Evolutionary conservation across 23 tunicate species (phyloP), one percentile per base, ranked within the genome.

Genomic region (Phallusia fumigata): DNA sequence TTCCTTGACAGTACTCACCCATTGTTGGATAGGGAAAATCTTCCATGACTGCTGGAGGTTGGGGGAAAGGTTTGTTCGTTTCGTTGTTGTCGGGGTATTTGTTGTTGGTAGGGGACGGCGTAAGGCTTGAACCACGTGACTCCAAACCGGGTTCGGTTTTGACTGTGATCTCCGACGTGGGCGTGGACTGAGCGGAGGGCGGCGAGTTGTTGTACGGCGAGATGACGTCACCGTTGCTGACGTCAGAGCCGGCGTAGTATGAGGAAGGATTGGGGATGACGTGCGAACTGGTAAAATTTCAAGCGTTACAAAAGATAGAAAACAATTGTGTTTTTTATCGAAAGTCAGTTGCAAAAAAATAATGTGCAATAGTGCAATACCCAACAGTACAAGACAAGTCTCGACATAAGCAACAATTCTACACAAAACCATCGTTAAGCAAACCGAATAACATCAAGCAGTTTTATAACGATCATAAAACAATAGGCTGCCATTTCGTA

Each of bases 1-100:
- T 40, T 40, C 10, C 47, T 30, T 65, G 6, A 65, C 74, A 26
- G 6, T 11, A 74, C 35, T 74, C 30, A 74, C 77, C 77, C 5
- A 74, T 32, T 8, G 77, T 74, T 19, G 35, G 77, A 33, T 74
- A 74, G 8, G 77, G 77, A 21, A 74, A 74, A 31, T 74, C 77
- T 32, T 33, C 40, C 69, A 58, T 58, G 18, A 51, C 18, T 13
- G 58, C 58, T 30, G 32, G 5, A 11, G 6, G 11, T 11, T 33
- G 36, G 10, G 40, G 36, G 30, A 74, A 32, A 1, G 40, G 34
- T 74, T 74, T 32, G 40, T 74, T 74, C 36, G 36, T 74, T 31
- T 33, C 40, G n/a, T 74, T 33, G 35, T 74, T 13, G 34, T 74
- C 45, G 3, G 22, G n/a, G 19, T 33, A 32, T 21, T 74, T 74